Base-by-base conservation (phyloP, 2,888 invertebrate genomes). In the Gandaritis pyraliata region DNA sequence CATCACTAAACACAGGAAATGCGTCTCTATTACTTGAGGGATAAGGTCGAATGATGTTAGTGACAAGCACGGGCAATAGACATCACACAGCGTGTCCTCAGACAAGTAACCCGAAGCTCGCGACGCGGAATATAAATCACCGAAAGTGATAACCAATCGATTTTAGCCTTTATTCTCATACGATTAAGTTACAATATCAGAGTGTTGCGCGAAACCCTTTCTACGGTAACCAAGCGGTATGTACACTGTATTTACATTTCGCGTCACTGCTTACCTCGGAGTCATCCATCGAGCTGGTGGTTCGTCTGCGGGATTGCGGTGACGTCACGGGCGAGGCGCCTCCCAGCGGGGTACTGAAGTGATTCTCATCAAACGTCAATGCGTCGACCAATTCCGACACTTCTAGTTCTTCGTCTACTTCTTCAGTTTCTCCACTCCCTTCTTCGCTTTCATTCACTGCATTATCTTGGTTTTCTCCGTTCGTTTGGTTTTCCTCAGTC, bases 341-440 rank as follows among this genome's bases (percentile, higher is more conserved):
- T n/a, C 82, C 88, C 12, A 81, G 83, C 46, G 92, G 92, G 58
- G 92, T 92, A 72, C 91, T 93, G 76, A 93, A 92, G 77, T 93
- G 92, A 73, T 92, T 92, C 80, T 92, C 92, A 72, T 93, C 91
- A 67, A 92, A 90, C 18, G 88, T 90, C 72, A 90, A 67, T 1
- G 76, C 76, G 38, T 78, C 83, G 10, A 66, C 46, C 36, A 65
- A 61, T 47, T 77, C 76, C 46, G 68, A 67, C 18, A 61, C 62
- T 50, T 65, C 71, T 13, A 58, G 66, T 12, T 41, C 57, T 54
- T 51, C 36, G 39, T 23, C 49, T 30, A n/a, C 12, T 1, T 12
- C 23, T 0, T 16, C 52, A 23, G 18, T 49, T 12, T 39, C 60
- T 30, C 41, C 53, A 36, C 47, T 48, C 55, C 55, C 16, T 43